Conservation (phyloP, 2,888 invertebrate species). For the Emmelina monodactyla region DNA sequence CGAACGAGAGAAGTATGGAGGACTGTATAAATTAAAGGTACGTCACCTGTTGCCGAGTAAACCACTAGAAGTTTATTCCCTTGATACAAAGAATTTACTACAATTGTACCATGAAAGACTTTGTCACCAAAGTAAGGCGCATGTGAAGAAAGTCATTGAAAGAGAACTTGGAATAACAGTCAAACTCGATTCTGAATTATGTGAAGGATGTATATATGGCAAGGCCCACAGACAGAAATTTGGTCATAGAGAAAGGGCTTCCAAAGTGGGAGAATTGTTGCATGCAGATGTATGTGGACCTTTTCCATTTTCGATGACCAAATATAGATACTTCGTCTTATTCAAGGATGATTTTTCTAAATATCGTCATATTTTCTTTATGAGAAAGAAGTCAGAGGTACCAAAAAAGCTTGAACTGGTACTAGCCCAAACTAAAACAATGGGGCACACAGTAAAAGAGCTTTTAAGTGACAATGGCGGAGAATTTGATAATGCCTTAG, state of each 20-base stretch:
- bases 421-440: background rate
- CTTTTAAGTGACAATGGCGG: background rate
- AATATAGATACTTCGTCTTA: conserved; percentile 3
- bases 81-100: background rate
- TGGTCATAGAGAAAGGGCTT: conserved; percentile 8
- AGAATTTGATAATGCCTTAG: background rate
- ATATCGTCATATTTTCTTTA: background rate
- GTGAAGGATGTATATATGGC: conserved; percentile 12
- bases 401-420: background rate
- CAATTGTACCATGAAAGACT: too few relatives aligned
- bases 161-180: conserved; percentile 8
- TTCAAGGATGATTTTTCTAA: conserved; percentile 4
- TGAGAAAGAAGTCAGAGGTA: background rate
- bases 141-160: conserved; percentile 6
- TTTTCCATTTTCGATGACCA: conserved; percentile 12
- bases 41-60: conserved; percentile 3
- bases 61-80: background rate
- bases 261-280: conserved; percentile 8
- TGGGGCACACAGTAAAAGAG: background rate
- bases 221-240: conserved; percentile 9
- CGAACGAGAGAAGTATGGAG: conserved; percentile 4
- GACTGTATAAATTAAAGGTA: too few relatives aligned
- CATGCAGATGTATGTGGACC: too few relatives aligned
- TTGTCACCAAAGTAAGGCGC: too few relatives aligned
- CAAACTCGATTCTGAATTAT: conserved; percentile 5